phyloP scores from a whole-genome alignment of 2,888 invertebrate genomes.

The Trachelus tabidus region DNA sequence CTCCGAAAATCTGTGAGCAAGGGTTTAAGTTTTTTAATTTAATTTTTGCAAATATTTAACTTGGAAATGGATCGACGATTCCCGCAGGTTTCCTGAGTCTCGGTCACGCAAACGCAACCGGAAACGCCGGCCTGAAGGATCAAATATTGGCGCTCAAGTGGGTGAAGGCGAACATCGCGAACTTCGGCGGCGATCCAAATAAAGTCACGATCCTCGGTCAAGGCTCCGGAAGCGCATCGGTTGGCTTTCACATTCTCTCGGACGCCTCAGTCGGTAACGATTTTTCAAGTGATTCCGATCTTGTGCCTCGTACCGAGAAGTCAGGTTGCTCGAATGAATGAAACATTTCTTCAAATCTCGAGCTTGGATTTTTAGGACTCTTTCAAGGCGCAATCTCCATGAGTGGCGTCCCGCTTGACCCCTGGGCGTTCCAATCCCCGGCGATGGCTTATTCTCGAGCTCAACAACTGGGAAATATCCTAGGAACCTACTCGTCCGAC shows the following conservation, averaged over 20 bases:
- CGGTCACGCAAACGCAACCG: constrained; percentile 21
- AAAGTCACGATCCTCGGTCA: constrained; percentile 28
- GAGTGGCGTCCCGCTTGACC: constrained; percentile 8
- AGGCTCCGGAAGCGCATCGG: constrained; percentile 21
- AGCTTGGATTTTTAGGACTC: background rate
- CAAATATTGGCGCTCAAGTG: constrained; percentile 26
- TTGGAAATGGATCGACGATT: too few species aligned
- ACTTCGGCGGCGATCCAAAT: constrained; percentile 26
- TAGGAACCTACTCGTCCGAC: background rate
- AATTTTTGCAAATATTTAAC: too few species aligned
- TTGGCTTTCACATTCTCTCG: constrained; percentile 22
- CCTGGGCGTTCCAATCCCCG: background rate
- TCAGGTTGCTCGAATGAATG: too few species aligned
- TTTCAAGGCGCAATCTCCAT: constrained; percentile 7
- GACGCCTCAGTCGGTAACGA: background rate
- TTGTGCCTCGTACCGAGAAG: too few species aligned
- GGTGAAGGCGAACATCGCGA: constrained; percentile 23
- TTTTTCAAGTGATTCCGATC: too few species aligned
- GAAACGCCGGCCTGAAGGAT: constrained; percentile 30
- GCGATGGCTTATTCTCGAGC: background rate
- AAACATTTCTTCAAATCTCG: too few species aligned
- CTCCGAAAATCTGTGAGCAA: too few species aligned
- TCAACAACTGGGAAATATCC: background rate
- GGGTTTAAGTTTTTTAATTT: too few species aligned
- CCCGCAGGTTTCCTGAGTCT: constrained; percentile 23